Evolutionary conservation across 2,797 vertebrate genomes (phyloP).

Genomic region (Sebastes diploproa): DNA sequence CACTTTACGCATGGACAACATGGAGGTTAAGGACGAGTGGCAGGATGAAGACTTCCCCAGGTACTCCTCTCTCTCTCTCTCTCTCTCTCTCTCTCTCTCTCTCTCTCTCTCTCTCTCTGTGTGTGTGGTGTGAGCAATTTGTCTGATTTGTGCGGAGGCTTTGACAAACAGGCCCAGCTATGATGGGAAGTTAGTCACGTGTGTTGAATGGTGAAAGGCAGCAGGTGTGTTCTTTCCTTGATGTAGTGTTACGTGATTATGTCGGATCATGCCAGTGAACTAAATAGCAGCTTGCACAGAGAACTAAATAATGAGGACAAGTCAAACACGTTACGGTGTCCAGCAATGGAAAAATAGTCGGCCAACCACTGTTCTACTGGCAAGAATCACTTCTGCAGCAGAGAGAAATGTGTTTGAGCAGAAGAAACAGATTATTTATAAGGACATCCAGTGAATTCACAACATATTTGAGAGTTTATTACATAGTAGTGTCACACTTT

Average conservation of each 20-base stretch:
- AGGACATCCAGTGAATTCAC: neutral
- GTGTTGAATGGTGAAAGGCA: slow-evolving; percentile 14
- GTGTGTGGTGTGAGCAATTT: slow-evolving; percentile 5
- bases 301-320: neutral
- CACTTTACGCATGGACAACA: slow-evolving; percentile 92
- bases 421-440: neutral
- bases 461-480: neutral
- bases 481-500: neutral
- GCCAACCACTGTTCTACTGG: neutral
- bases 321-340: slow-evolving; percentile 8
- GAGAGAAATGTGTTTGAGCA: neutral
- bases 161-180: neutral
- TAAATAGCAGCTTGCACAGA: slow-evolving; percentile 5
- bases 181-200: slow-evolving; percentile 27
- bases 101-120: neutral
- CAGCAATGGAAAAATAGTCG: neutral
- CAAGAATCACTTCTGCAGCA: neutral
- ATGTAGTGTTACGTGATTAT: slow-evolving; percentile 17
- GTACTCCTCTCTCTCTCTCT: slow-evolving; percentile 61
- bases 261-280: slow-evolving; percentile 18
- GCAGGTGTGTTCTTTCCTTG: slow-evolving; percentile 57
- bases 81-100: neutral
- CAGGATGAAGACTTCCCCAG: slow-evolving; percentile 94
- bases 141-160: slow-evolving; percentile 15
- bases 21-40: slow-evolving; percentile 93